Percentiles rank a stretch among this genome's conserved stretches.
Evolutionary conservation across 2,113 vertebrate species (phyloP).

Genomic region (Halcyon senegalensis): DNA sequence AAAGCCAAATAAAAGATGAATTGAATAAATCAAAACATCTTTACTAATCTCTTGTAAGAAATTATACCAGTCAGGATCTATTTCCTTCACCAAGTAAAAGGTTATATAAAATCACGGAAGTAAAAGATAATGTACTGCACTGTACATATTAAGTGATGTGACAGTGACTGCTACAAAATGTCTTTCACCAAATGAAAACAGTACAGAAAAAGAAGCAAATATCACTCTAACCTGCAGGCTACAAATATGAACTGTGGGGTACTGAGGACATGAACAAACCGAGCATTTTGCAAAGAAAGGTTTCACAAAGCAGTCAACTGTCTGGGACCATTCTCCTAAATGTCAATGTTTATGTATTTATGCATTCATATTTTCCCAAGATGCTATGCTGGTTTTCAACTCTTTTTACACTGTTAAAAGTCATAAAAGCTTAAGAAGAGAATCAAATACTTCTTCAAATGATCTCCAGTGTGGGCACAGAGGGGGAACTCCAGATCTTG

Average conservation of each 20-base stretch:
- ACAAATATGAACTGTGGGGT: neutral
- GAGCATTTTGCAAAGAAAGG: neutral
- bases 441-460: neutral
- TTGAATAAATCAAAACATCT: neutral
- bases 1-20: neutral
- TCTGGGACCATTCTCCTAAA: neutral
- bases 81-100: neutral
- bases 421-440: neutral
- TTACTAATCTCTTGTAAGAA: neutral
- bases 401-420: neutral
- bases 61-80: neutral
- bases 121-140: neutral
- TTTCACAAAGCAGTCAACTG: neutral
- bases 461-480: neutral
- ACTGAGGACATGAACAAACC: neutral
- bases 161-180: neutral
- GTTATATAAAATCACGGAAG: neutral
- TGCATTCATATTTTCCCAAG: neutral
- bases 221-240: neutral
- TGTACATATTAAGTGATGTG: neutral
- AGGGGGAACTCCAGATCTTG: neutral
- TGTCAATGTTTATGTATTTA: neutral
- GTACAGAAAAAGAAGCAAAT: neutral
- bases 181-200: neutral
- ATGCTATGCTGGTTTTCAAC: neutral